These are phyloP conservation scores for Poeciliopsis gracilis DNA, from an alignment of 2,797 vertebrate genomes.

Conservation along the genomic window DNA sequence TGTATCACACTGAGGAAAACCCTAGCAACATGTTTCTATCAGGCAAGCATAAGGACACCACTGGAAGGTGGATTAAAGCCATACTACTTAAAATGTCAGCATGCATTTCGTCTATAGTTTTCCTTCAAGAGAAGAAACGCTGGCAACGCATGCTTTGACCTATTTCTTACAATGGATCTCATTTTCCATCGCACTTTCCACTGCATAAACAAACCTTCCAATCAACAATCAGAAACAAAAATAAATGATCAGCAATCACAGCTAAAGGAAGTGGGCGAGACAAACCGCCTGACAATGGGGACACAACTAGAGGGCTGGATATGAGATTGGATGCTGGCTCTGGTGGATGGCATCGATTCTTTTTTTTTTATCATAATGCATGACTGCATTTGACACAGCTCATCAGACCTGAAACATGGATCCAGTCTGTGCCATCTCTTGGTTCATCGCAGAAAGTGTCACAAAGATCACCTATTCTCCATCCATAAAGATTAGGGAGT, in stretches of 20 bases:
- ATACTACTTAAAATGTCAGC: constrained; percentile 26
- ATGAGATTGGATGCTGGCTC: constrained; percentile 43
- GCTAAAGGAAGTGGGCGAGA: constrained; percentile 56
- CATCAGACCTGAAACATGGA: constrained; percentile 30
- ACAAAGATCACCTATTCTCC: background rate
- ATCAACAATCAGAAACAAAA: constrained; percentile 38
- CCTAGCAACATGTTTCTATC: constrained; percentile 20
- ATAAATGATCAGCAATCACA: constrained; percentile 30
- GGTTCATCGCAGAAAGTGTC: background rate
- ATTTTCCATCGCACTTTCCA: constrained; percentile 15
- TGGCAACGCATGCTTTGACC: constrained; percentile 43
- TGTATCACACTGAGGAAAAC: constrained; percentile 23
- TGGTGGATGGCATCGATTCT: constrained; percentile 61
- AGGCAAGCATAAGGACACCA: constrained; percentile 7
- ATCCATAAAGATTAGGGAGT: background rate
- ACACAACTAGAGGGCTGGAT: constrained; percentile 15
- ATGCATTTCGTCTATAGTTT: constrained; percentile 28
- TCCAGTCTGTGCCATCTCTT: constrained; percentile 19
- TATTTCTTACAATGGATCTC: constrained; percentile 57
- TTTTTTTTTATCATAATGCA: constrained; percentile 28
- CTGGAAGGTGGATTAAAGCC: constrained; percentile 45
- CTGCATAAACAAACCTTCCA: constrained; percentile 17
- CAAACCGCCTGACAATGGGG: constrained; percentile 34
- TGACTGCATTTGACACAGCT: constrained; percentile 30
- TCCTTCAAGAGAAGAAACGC: constrained; percentile 27